Percentiles rank a stretch among this genome's conserved stretches.
phyloP scores from a whole-genome alignment of 2,888 invertebrate genomes.

The Temnothorax unifasciatus region DNA sequence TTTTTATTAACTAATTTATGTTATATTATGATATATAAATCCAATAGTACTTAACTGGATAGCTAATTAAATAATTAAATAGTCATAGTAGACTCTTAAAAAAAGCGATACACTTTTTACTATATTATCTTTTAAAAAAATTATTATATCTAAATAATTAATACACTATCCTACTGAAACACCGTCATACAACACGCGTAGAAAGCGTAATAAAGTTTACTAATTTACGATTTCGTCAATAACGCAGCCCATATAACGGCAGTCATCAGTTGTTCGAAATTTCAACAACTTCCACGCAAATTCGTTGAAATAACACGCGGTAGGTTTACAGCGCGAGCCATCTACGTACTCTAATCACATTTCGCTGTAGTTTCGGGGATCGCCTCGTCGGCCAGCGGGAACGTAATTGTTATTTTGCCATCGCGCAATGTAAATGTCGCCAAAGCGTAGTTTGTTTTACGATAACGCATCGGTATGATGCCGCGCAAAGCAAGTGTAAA shows the following conservation, averaged over 20 bases:
- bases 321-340: constrained; percentile 55
- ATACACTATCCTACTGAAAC: neutral
- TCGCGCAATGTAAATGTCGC: constrained; percentile 59
- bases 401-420: constrained; percentile 59
- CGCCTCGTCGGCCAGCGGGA: constrained; percentile 43
- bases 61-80: neutral
- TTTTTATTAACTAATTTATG: neutral
- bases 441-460: constrained; percentile 59
- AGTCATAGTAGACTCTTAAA: neutral
- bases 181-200: neutral
- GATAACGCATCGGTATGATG: constrained; percentile 59
- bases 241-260: constrained; percentile 28
- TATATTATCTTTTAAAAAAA: neutral
- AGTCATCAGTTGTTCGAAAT: constrained; percentile 55
- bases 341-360: constrained; percentile 60
- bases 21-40: neutral
- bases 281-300: constrained; percentile 58
- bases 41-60: neutral
- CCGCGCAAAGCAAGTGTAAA: constrained; percentile 56
- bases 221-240: constrained; percentile 58
- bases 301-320: constrained; percentile 59
- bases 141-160: constrained; percentile 2
- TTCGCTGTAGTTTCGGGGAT: constrained; percentile 62
- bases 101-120: neutral
- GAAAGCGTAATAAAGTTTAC: constrained; percentile 51